phyloP scores from a whole-genome alignment of 2,888 invertebrate genomes.

The Tipula vernalis region DNA sequence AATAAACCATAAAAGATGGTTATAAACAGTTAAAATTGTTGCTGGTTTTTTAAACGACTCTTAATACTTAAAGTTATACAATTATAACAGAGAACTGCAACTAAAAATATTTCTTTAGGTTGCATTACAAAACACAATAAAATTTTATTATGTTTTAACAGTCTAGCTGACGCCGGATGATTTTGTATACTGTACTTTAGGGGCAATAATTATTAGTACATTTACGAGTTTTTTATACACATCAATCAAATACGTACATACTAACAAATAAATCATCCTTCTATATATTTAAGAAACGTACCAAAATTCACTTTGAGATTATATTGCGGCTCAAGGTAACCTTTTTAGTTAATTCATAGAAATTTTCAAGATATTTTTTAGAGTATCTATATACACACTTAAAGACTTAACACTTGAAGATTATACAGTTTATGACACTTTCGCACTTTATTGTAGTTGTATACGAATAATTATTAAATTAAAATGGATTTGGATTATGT shows the following conservation, averaged over 20 bases:
- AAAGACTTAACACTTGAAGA: neutral
- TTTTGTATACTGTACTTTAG: neutral
- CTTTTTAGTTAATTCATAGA: neutral
- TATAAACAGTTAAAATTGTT: neutral
- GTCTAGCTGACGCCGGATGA: neutral
- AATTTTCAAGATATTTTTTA: neutral
- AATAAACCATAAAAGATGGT: neutral
- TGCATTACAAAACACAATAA: neutral
- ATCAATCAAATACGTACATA: neutral
- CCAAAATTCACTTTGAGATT: neutral
- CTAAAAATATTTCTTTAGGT: neutral
- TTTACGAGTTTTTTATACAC: neutral
- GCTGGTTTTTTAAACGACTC: neutral
- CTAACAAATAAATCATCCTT: neutral
- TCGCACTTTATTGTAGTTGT: neutral
- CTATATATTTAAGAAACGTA: neutral
- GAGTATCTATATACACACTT: neutral
- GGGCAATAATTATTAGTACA: neutral
- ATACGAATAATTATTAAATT: neutral
- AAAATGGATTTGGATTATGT: neutral
- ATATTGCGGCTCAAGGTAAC: neutral
- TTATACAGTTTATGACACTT: neutral
- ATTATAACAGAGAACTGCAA: neutral
- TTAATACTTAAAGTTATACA: neutral
- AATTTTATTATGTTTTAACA: neutral